Evolutionary conservation across 2,888 invertebrate species (phyloP), one percentile per base, ranked within the genome.

Genomic region (Thelaira solivaga): DNA sequence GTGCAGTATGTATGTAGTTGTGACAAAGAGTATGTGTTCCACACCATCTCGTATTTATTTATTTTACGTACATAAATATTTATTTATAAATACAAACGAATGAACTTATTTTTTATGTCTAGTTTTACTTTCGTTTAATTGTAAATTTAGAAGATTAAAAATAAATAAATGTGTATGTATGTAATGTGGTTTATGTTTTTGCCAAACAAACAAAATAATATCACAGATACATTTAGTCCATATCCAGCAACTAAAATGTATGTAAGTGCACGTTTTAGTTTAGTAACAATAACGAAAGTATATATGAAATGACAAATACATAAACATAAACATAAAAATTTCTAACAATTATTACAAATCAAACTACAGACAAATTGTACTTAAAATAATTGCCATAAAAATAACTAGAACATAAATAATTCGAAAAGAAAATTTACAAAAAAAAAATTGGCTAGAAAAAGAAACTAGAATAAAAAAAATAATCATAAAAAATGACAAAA

Each of bases 341-440:
- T 24, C 1, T 51, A 43, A 34, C 43, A 53, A 53, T 53, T 61
- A 18, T 53, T 62, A 61, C 53, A 71, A 71, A 71, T 71, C 61
- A 62, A 36, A 43, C 51, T 45, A 71, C 71, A 75, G 76, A 71
- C 64, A 76, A 71, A 22, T 71, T 71, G 29, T 76, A 76, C 76
- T 76, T 71, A 53, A 76, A 71, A 76, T 76, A 76, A 76, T 76
- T 76, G 76, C 65, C 57, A 57, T 18, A 49, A 74, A 49, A 74
- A 67, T 47, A 74, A 71, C 62, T 71, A 45, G 53, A 71, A 71
- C 71, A 45, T 36, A 74, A 65, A 67, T 22, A 18, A 59, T 57
- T 68, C 13, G 13, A 47, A n/a, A n/a, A n/a, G n/a, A n/a, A n/a
- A n/a, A n/a, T n/a, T n/a, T n/a, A n/a, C n/a, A 36, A 18, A 13